A percentile compares a stretch with the other conserved stretches of the same genome.
These are phyloP conservation scores for Arctia plantaginis DNA, from an alignment of 2,888 invertebrate genomes.

Conservation along the genomic window DNA sequence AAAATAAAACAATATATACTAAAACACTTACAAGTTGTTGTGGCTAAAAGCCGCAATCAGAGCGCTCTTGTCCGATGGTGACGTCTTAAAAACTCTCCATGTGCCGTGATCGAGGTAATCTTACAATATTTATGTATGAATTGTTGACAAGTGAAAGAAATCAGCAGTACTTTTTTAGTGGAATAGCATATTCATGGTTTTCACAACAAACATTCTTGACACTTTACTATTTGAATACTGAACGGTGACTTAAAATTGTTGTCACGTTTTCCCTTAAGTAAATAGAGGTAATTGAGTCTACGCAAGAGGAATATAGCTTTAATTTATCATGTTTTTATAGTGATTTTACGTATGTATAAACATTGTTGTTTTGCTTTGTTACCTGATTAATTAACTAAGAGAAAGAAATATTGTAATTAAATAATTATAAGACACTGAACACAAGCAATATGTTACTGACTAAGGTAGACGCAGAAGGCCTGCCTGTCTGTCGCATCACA, in stretches of 20 bases:
- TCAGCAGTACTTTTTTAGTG: background rate
- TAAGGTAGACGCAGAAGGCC: no score
- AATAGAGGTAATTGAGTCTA: constrained; percentile 28
- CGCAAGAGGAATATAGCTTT: constrained; percentile 2
- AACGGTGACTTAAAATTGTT: background rate
- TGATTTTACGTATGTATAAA: background rate
- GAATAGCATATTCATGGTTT: background rate
- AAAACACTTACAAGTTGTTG: background rate
- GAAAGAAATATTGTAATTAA: no score
- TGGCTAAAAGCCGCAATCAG: background rate
- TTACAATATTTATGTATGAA: no score
- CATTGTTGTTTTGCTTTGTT: no score
- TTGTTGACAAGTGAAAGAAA: no score
- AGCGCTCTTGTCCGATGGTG: background rate
- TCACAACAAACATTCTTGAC: background rate
- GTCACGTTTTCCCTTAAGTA: constrained; percentile 23
- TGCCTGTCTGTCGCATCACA: no score
- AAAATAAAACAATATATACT: no score
- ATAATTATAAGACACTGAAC: no score
- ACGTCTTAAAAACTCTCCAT: background rate
- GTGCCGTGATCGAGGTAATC: no score
- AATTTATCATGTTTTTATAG: background rate
- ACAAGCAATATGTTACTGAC: no score
- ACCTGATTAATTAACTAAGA: no score
- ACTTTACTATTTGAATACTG: background rate